phyloP scores from a whole-genome alignment of 2,113 vertebrate species.

The Acrocephalus arundinaceus region DNA sequence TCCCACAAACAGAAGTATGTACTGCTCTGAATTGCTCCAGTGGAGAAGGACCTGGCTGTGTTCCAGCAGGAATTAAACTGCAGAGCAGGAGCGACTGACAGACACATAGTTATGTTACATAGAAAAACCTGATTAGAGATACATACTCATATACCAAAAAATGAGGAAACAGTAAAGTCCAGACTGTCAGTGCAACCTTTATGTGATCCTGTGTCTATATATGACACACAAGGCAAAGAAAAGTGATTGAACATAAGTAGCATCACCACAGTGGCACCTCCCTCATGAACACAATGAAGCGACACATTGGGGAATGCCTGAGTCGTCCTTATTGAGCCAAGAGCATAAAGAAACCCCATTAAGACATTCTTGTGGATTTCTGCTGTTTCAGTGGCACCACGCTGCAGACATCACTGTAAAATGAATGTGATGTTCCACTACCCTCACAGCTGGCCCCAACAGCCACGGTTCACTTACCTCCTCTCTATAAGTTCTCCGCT shows the following conservation, averaged over 20 bases:
- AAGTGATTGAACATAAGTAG: fast-evolving
- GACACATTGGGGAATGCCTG: background rate
- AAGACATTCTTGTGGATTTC: background rate
- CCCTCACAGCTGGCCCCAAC: background rate
- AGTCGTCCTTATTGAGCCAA: background rate
- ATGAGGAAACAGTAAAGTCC: background rate
- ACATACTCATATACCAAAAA: background rate
- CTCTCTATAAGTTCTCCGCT: constrained; percentile 94
- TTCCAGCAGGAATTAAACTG: background rate
- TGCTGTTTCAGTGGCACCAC: background rate
- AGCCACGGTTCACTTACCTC: constrained; percentile 70
- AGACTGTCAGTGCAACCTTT: background rate
- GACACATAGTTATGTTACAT: fast-evolving
- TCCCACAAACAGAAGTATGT: background rate
- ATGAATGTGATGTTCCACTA: background rate
- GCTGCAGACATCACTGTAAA: background rate
- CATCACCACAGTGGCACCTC: background rate
- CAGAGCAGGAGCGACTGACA: background rate
- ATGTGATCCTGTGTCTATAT: background rate
- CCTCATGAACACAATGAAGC: background rate
- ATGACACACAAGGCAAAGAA: background rate
- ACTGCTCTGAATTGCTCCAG: background rate
- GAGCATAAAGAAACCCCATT: background rate
- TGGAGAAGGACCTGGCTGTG: background rate
- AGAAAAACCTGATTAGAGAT: background rate